These are phyloP conservation scores for Symphodus melops DNA, from an alignment of 2,113 vertebrate species.

Conservation along the genomic window DNA sequence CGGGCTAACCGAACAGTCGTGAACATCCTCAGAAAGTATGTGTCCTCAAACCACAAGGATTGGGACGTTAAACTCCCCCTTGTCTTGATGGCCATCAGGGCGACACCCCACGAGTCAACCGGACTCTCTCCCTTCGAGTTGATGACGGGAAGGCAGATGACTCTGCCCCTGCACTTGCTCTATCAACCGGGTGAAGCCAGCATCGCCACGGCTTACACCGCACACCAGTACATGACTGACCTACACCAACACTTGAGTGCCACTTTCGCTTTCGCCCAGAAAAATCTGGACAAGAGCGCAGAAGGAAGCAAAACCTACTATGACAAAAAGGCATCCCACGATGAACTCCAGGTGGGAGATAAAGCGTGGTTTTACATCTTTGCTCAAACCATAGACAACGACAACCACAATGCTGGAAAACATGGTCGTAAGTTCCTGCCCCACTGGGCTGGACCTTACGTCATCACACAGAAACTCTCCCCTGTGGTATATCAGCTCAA, in stretches of 20 bases:
- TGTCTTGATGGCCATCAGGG: background rate
- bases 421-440: too few species aligned
- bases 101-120: background rate
- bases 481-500: too few species aligned
- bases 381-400: too few species aligned
- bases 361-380: too few species aligned
- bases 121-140: background rate
- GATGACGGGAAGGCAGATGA: conserved; percentile 5
- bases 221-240: background rate
- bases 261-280: background rate
- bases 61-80: conserved; percentile 11
- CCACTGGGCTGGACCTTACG: too few species aligned
- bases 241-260: background rate
- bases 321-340: background rate
- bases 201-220: background rate
- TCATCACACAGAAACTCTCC: too few species aligned
- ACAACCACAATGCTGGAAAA: too few species aligned
- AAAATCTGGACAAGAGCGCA: background rate
- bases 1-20: background rate
- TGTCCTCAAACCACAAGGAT: background rate
- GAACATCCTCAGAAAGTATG: background rate
- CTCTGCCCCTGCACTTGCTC: background rate
- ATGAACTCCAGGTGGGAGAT: background rate
- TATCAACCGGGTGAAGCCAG: background rate
- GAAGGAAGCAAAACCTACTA: background rate